Evolutionary conservation across 2,888 invertebrate species (phyloP).

Genomic region (Phengaris arion): DNA sequence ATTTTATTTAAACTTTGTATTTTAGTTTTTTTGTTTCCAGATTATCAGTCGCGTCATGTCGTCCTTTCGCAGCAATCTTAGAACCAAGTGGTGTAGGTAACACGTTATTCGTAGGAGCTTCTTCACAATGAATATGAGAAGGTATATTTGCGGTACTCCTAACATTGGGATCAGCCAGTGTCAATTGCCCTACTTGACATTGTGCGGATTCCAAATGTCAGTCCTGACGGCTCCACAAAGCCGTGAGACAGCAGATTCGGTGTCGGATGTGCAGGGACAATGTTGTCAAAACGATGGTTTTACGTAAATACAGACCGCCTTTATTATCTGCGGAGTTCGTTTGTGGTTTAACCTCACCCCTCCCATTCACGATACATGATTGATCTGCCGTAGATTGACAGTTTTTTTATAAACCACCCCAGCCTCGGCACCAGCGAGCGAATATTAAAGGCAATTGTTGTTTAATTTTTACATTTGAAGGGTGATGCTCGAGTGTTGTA

Average conservation of each 20-base stretch:
- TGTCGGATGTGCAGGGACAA: constrained; percentile 63
- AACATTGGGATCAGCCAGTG: constrained; percentile 30
- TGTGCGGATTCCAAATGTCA: constrained; percentile 58
- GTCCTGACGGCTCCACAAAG: constrained; percentile 57
- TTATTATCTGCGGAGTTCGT: constrained; percentile 73
- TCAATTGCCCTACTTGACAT: constrained; percentile 57
- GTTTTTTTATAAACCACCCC: constrained; percentile 74
- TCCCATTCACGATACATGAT: constrained; percentile 74
- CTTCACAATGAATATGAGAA: background rate
- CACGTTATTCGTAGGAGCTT: background rate
- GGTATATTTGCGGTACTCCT: background rate
- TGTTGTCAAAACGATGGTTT: constrained; percentile 74
- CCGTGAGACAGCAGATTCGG: constrained; percentile 55
- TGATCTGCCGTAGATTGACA: constrained; percentile 79
- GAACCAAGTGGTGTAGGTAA: background rate
- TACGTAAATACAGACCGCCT: constrained; percentile 74
- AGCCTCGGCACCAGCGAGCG: constrained; percentile 67
- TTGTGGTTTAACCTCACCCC: constrained; percentile 71
- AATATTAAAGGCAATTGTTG: constrained; percentile 80
- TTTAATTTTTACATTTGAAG: constrained; percentile 77
- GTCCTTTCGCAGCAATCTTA: background rate
- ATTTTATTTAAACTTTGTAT: too few species aligned
- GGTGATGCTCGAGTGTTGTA: constrained; percentile 77
- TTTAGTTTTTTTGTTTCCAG: background rate
- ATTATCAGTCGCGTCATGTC: background rate